phyloP scores from a whole-genome alignment of 37 sponge, comb jelly and placozoan genomes.

The Lycopodina hypogea region DNA sequence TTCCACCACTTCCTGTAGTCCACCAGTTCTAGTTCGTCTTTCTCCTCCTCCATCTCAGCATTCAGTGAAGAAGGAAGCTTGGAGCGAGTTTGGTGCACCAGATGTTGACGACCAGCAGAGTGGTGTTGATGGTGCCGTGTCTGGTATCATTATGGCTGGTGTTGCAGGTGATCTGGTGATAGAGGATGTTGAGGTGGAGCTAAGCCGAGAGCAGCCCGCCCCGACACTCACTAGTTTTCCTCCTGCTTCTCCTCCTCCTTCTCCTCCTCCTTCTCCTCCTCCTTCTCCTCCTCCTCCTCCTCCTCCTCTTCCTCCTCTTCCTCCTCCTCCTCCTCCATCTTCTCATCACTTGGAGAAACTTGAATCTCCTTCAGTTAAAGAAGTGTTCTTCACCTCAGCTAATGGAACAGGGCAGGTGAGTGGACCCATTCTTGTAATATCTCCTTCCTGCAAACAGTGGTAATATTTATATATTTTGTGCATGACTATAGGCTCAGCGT shows the following conservation, averaged over 20 bases:
- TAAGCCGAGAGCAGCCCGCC: neutral
- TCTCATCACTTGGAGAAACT: too few species aligned
- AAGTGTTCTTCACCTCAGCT: too few species aligned
- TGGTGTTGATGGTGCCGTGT: neutral
- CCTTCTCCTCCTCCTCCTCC: neutral
- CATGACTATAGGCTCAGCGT: too few species aligned
- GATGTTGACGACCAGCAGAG: neutral
- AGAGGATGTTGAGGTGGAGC: conserved; percentile 7
- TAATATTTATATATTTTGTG: too few species aligned
- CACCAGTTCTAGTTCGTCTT: too few species aligned
- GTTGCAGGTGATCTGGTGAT: neutral
- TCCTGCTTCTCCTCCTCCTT: neutral
- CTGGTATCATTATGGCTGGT: neutral
- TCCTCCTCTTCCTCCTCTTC: neutral
- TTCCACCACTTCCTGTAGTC: too few species aligned
- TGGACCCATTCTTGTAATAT: too few species aligned
- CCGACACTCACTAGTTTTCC: neutral
- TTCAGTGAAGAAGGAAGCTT: conserved; percentile 5
- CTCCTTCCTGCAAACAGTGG: too few species aligned
- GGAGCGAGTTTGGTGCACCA: neutral
- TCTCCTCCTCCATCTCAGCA: neutral
- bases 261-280: neutral
- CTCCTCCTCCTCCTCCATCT: too few species aligned
- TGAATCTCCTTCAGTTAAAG: too few species aligned
- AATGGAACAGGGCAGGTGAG: too few species aligned